A percentile compares a stretch with the other conserved stretches of the same genome.
Conservation (phyloP, 2,113 vertebrate species). For the Aythya baeri region DNA sequence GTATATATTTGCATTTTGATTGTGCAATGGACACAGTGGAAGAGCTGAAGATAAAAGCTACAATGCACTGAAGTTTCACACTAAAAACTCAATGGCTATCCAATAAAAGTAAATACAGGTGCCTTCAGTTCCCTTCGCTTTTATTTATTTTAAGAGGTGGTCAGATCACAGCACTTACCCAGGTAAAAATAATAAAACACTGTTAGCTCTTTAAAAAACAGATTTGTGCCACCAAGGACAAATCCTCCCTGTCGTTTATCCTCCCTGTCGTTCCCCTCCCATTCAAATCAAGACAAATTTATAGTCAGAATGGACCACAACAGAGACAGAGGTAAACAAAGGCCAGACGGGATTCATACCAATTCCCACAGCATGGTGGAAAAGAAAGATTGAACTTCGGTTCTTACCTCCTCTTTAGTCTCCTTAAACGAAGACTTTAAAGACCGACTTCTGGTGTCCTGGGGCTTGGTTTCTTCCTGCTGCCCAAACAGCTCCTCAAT, state of each 20-base stretch:
- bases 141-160: constrained; percentile 12
- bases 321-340: neutral
- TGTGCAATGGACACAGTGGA: neutral
- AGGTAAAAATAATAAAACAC: constrained; percentile 13
- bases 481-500: constrained; percentile 97
- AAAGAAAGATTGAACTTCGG: neutral
- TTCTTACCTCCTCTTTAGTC: constrained; percentile 88
- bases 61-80: neutral
- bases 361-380: neutral
- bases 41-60: neutral
- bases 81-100: neutral
- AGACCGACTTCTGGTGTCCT: constrained; percentile 60
- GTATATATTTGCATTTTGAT: neutral
- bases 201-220: constrained; percentile 17
- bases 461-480: constrained; percentile 81
- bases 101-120: neutral
- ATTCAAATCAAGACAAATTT: neutral
- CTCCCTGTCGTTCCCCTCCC: neutral
- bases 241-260: neutral
- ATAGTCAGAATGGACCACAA: neutral
- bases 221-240: neutral
- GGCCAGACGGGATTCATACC: neutral
- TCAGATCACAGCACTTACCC: neutral
- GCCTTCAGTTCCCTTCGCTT: neutral
- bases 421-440: constrained; percentile 86